Percentiles rank a stretch among this genome's conserved stretches.
Evolutionary conservation across 2,888 invertebrate species (phyloP).

Genomic region (Rhagium mordax): DNA sequence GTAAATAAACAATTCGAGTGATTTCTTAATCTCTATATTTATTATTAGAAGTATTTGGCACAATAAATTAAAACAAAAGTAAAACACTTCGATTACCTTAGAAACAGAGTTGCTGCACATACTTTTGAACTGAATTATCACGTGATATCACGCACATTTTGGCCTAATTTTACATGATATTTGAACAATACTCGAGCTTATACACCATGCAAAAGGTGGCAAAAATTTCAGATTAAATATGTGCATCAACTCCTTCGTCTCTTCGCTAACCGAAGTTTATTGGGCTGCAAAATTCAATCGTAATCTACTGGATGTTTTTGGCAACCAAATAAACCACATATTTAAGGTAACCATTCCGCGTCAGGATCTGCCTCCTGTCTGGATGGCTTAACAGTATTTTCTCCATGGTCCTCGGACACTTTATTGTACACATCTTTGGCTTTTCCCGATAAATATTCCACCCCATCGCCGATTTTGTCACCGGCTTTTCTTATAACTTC

Average conservation of each 20-base stretch:
- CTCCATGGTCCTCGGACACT: slow-evolving; percentile 65
- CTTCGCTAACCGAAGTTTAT: too few species aligned
- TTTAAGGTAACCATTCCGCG: slow-evolving; percentile 75
- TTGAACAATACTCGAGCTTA: too few species aligned
- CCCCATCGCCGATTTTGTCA: slow-evolving; percentile 77
- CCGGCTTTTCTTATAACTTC: slow-evolving; percentile 82
- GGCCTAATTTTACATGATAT: too few species aligned
- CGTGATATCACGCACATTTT: too few species aligned
- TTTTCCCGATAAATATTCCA: slow-evolving; percentile 80
- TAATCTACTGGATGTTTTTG: too few species aligned
- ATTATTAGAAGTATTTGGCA: not conserved
- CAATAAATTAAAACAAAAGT: not conserved
- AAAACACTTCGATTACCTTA: too few species aligned
- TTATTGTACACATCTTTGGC: slow-evolving; percentile 82
- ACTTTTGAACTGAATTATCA: too few species aligned
- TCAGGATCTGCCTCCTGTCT: slow-evolving; percentile 66
- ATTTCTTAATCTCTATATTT: not conserved
- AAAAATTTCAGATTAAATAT: too few species aligned
- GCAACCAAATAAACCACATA: not conserved
- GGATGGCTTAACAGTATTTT: slow-evolving; percentile 62
- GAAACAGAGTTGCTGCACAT: too few species aligned
- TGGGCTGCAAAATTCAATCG: too few species aligned
- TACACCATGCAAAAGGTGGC: too few species aligned
- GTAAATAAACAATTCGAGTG: not conserved
- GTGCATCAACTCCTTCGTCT: too few species aligned